These are phyloP conservation scores for Piezodorus guildinii DNA, from an alignment of 1,140 invertebrate genomes.

Conservation along the genomic window DNA sequence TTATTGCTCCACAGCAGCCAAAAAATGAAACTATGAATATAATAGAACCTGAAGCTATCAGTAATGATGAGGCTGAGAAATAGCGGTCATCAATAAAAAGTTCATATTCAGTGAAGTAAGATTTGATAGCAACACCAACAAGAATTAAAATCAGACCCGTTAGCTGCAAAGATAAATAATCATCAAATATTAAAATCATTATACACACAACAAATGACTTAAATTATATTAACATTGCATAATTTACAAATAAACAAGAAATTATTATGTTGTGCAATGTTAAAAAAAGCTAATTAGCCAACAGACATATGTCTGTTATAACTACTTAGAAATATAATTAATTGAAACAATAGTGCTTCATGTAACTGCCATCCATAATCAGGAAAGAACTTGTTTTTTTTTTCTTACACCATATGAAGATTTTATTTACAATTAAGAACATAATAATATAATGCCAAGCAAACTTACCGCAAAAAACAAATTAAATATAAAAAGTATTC, in stretches of 20 bases:
- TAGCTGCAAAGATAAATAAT: constrained; percentile 27
- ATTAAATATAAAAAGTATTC: constrained; percentile 40
- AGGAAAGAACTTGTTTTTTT: no score
- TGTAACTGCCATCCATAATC: no score
- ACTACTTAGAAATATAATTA: background rate
- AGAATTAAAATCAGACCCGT: constrained; percentile 31
- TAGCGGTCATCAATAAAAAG: constrained; percentile 32
- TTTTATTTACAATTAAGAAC: background rate
- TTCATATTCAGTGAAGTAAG: constrained; percentile 33
- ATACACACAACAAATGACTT: background rate
- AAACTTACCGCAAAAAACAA: constrained; percentile 40
- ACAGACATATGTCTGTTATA: background rate
- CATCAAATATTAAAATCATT: background rate
- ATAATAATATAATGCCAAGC: constrained; percentile 3
- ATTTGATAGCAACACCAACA: constrained; percentile 32
- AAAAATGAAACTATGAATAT: constrained; percentile 69
- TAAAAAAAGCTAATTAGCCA: background rate
- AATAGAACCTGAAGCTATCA: constrained; percentile 57
- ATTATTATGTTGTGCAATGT: background rate
- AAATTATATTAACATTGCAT: background rate
- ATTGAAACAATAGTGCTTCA: background rate
- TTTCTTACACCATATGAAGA: background rate
- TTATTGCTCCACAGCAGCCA: constrained; percentile 72
- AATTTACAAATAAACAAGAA: background rate
- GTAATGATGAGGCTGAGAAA: constrained; percentile 35